Base-by-base conservation (phyloP, 2,113 vertebrate genomes). In the Pardalotus punctatus region DNA sequence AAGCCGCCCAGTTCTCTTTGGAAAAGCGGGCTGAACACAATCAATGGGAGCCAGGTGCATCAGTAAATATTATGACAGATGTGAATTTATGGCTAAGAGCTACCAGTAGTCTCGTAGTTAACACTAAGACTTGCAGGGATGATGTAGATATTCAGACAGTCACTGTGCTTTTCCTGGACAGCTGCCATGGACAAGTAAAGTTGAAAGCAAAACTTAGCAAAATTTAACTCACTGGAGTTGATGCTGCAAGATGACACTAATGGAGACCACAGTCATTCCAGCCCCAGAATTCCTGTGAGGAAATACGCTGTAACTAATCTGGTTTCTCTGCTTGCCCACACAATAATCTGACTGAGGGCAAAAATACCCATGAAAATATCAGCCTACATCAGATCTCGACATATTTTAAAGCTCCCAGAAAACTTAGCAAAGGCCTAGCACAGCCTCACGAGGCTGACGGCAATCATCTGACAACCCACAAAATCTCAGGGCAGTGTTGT, bases 31-130 rank as follows among this genome's bases (percentile, higher is more conserved):
- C 3, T 1, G 43, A 82, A 78, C 7, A 70, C 64, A 73, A 40
- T 53, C 86, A 62, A 8, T 45, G 81, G 15, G 85, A 94, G 67
- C 58, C 87, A 81, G 56, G 6, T 66, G 51, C 51, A 51, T 58
- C 74, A 71, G 60, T 66, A 93, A 92, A 92, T 88, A 80, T 43
- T 86, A 67, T 64, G 64, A 28, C 81, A 78, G 62, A 86, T 40
- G 38, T 31, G 36, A 62, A 92, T 88, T 83, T 67, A 56, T 77
- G 74, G 13, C 71, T 42, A 25, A 66, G 43, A 87, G 81, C 43
- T 83, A 77, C 51, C 71, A 58, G 47, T 38, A 28, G 42, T 53
- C 33, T 82, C 25, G 4, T 1, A 28, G 42, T 40, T 73, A 7
- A 15, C 6, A 40, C 9, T 40, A 67, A 81, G 87, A 12, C 33